These are phyloP conservation scores for Dyspetes luteomarginatus DNA, from an alignment of 2,888 invertebrate species.

Conservation along the genomic window DNA sequence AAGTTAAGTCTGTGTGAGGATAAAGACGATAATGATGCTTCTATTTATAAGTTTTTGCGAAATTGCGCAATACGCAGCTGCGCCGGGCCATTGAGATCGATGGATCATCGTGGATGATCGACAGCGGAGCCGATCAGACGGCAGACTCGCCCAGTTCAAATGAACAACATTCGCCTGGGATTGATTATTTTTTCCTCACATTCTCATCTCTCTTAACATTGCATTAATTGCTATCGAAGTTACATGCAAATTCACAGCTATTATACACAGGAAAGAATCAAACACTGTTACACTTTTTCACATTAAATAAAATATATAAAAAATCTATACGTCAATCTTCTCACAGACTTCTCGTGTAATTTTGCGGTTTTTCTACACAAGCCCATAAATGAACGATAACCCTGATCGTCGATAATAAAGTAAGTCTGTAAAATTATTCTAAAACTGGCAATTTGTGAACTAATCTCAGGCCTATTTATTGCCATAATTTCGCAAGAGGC, in stretches of 20 bases:
- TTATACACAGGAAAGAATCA: no score
- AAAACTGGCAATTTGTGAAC: slow-evolving; percentile 43
- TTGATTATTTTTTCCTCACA: not conserved
- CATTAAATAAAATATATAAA: no score
- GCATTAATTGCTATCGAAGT: no score
- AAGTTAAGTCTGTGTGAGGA: not conserved
- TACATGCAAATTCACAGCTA: no score
- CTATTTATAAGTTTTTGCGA: not conserved
- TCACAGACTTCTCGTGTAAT: slow-evolving; percentile 35
- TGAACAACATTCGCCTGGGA: not conserved
- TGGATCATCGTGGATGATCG: slow-evolving; percentile 20
- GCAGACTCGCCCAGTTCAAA: not conserved
- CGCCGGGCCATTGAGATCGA: slow-evolving; percentile 7
- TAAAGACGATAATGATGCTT: not conserved
- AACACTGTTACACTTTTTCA: no score
- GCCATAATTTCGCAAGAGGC: not conserved
- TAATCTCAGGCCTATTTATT: slow-evolving; percentile 31
- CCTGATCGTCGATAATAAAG: slow-evolving; percentile 51
- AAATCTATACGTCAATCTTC: no score
- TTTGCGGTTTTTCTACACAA: slow-evolving; percentile 5
- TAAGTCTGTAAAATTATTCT: slow-evolving; percentile 35
- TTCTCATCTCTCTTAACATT: no score
- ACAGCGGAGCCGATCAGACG: slow-evolving; percentile 12
- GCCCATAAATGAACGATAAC: slow-evolving; percentile 42
- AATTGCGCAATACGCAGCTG: slow-evolving; percentile 28